Evolutionary conservation across 2,888 invertebrate genomes (phyloP), one percentile per base, ranked within the genome.

Genomic region (Caenorhabditis wallacei): DNA sequence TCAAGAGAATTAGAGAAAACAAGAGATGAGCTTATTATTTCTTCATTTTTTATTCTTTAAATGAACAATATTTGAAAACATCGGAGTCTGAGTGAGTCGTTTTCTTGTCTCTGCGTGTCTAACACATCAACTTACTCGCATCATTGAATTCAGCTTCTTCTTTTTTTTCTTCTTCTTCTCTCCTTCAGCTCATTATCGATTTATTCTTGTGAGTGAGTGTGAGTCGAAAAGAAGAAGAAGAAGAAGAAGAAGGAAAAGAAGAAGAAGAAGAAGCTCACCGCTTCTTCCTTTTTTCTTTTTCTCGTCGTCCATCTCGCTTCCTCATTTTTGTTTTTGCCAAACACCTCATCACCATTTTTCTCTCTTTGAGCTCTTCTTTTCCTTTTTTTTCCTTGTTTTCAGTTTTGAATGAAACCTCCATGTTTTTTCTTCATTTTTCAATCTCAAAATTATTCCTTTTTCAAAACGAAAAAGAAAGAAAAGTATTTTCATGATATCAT

Each of bases 301-400:
- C 63, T 68, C 56, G 40, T 56, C 54, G 43, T 57, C 56, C 56
- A 35, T 57, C 56, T 56, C 72, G 53, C 61, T 61, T 71, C 61
- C 74, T 74, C 74, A 64, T 64, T 64, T 74, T 56, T 54, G 63
- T 74, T 64, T 64, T 74, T 43, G 30, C 51, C 59, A 66, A 53
- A 70, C 59, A 61, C 71, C 71, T 71, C 71, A 48, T 71, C 51
- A 59, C 37, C 71, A 71, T 74, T 68, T 72, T 30, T 13, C 43
- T 43, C 20, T 59, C 20, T 43, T 43, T 61, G 61, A 61, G 61
- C 24, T 43, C 61, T 64, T 57, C 37, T 13, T 22, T 8, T 30
- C 70, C 18, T 43, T 56, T 48, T 24, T 61, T 57, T 54, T 40
- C 16, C 35, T 35, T 35, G 10, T 35, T 35, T 35, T 10, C 35